Base-by-base conservation (phyloP, 2,113 vertebrate genomes). In the Atlantisia rogersi region DNA sequence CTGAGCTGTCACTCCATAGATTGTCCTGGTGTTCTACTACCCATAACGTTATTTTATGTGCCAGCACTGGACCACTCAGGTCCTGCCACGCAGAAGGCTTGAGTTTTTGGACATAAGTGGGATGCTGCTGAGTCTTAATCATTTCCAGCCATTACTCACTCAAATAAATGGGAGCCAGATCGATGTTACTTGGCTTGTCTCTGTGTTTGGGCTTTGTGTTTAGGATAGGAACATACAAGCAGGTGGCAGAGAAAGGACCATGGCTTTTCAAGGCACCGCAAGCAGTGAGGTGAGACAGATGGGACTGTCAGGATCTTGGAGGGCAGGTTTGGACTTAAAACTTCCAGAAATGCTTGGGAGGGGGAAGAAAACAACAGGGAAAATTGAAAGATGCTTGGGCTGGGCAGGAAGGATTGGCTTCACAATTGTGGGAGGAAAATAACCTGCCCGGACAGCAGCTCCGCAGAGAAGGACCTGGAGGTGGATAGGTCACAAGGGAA, bases 211-310 rank as follows among this genome's bases (percentile, higher is more conserved):
- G 19, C 40, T 84, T 91, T 74, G 69, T 19, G 15, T 26, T 74
- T 48, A 94, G 35, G 68, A 65, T 26, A 74, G 69, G 48, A 91
- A 93, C 89, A 74, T 7, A 55, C 13, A 70, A 91, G 70, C 44
- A 81, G 26, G 55, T 29, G 67, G 37, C 82, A 91, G 60, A 74
- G 81, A 70, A 70, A 52, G 85, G 26, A 90, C n/a, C 1, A 20
- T 0, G 12, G 58, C 32, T 48, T 96, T 88, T 75, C 58, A 64
- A 85, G 48, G 86, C 32, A 75, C 31, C 15, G 17, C 0, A 3
- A 88, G 29, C 10, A 12, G 11, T 37, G 39, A 96, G 89, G 55
- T 48, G 92, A 96, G 91, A 96, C 40, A 90, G 86, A 86, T 88
- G 86, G 68, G 50, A 76, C 40, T 80, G 76, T 90, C 80, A 69